Evolutionary conservation across 2,113 vertebrate genomes (phyloP).

Genomic region (Struthio camelus): DNA sequence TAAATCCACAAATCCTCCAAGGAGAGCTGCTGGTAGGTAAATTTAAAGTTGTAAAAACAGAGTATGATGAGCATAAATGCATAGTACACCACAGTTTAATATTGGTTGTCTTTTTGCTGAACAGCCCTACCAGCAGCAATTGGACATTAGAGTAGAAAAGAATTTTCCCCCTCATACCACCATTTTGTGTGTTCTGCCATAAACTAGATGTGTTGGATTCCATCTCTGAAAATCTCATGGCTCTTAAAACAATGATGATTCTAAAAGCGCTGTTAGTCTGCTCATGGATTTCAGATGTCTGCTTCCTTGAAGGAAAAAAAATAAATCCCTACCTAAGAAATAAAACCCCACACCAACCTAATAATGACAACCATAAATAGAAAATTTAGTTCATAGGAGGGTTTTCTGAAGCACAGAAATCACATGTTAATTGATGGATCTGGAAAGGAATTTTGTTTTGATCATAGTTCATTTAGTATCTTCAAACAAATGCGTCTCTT

Average conservation of each 20-base stretch:
- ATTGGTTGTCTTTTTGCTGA: not conserved
- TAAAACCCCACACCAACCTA: too few species aligned
- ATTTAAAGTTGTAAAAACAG: not conserved
- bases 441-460: not conserved
- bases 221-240: not conserved
- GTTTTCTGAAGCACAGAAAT: not conserved
- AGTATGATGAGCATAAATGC: not conserved
- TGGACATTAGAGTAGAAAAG: not conserved
- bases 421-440: not conserved
- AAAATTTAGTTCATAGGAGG: not conserved
- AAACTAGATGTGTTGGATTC: not conserved
- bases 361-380: too few species aligned
- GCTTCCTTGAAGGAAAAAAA: not conserved
- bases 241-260: not conserved
- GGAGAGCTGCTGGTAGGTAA: constrained; percentile 65
- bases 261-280: not conserved
- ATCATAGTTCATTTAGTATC: not conserved
- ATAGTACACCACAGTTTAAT: not conserved
- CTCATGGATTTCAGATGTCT: not conserved
- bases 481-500: not conserved
- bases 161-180: not conserved
- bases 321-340: not conserved
- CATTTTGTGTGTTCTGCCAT: not conserved
- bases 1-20: constrained; percentile 31
- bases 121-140: not conserved